Evolutionary conservation across 2,888 invertebrate genomes (phyloP).

Genomic region (Acanthoscelides obtectus): DNA sequence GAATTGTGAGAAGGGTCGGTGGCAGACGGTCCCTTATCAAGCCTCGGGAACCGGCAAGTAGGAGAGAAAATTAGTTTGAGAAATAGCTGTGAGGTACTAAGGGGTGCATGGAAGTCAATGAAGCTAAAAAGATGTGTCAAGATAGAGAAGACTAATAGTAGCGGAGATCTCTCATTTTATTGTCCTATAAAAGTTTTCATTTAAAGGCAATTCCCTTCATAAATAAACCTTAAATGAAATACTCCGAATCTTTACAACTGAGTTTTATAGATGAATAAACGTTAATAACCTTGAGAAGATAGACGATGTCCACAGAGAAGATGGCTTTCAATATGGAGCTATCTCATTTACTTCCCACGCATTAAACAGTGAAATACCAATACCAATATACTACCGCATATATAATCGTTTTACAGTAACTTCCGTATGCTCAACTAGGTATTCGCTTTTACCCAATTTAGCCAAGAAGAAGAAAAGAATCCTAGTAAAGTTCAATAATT

Average conservation of each 20-base stretch:
- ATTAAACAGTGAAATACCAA: too few relatives aligned
- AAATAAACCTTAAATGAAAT: constrained; percentile 13
- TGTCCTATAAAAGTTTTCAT: constrained; percentile 23
- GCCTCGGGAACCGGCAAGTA: constrained; percentile 17
- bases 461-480: too few relatives aligned
- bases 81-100: constrained; percentile 29
- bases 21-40: constrained; percentile 5
- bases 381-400: too few relatives aligned
- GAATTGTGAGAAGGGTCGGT: constrained; percentile 19
- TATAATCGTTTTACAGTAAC: too few relatives aligned
- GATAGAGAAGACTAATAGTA: constrained; percentile 31
- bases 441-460: too few relatives aligned
- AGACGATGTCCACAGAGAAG: neutral
- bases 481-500: too few relatives aligned
- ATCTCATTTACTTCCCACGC: neutral
- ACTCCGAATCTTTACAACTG: constrained; percentile 1
- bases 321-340: neutral
- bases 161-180: constrained; percentile 28
- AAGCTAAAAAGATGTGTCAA: constrained; percentile 31
- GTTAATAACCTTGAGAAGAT: neutral
- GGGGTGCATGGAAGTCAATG: constrained; percentile 28
- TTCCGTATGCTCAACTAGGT: too few relatives aligned
- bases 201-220: constrained; percentile 18
- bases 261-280: neutral
- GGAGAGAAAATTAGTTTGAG: constrained; percentile 29